Evolutionary conservation across 2,888 invertebrate species (phyloP).

Genomic region (Drosophila koepferae): DNA sequence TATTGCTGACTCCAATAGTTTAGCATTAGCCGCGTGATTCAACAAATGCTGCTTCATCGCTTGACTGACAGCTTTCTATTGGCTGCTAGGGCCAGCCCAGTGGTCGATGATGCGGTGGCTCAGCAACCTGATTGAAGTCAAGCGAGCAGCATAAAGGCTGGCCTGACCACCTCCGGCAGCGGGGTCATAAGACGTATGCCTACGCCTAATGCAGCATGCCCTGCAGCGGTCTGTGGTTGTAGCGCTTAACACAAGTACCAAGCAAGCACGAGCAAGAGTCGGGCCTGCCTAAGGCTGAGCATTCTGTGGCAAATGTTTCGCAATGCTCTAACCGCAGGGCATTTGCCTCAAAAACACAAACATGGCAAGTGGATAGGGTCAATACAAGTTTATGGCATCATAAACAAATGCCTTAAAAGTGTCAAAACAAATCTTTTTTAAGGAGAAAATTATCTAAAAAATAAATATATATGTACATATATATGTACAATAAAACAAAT

Average conservation of each 20-base stretch:
- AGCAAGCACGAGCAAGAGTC: conserved; percentile 77
- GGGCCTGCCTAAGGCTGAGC: not conserved
- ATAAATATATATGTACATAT: too few relatives aligned
- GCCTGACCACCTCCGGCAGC: conserved; percentile 71
- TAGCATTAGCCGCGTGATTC: conserved; percentile 23
- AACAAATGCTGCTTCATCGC: too few relatives aligned
- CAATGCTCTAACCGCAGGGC: conserved; percentile 99
- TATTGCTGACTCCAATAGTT: conserved; percentile 55
- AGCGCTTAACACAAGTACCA: too few relatives aligned
- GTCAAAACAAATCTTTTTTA: not conserved
- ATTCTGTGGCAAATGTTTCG: conserved; percentile 86
- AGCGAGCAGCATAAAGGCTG: not conserved
- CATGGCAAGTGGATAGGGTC: conserved; percentile 93
- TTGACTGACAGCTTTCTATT: conserved; percentile 21
- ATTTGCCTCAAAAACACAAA: conserved; percentile 99
- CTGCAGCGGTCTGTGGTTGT: not conserved
- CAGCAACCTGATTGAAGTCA: not conserved
- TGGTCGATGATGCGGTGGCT: not conserved
- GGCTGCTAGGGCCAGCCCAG: conserved; percentile 26
- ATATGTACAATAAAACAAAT: too few relatives aligned
- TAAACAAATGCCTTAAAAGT: not conserved
- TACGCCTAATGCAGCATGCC: not conserved
- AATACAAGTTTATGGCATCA: not conserved
- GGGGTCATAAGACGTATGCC: not conserved
- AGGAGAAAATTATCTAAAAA: too few relatives aligned